Percentiles rank a stretch among this genome's conserved stretches.
phyloP scores from a whole-genome alignment of 2,113 vertebrate species.

The Paradoxurus hermaphroditus region DNA sequence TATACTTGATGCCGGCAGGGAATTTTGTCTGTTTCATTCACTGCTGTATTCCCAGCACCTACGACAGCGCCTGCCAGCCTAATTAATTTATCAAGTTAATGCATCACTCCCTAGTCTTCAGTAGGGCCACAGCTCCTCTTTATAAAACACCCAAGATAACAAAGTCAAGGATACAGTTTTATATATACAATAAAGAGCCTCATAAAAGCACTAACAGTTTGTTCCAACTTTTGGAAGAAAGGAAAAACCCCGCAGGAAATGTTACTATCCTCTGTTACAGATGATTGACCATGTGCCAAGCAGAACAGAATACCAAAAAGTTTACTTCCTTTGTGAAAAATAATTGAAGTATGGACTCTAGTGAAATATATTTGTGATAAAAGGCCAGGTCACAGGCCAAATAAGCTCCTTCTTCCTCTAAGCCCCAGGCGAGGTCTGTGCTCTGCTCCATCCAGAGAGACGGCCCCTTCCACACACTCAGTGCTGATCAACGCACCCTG shows the following conservation, averaged over 20 bases:
- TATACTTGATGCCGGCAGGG: not conserved
- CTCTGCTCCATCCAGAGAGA: accelerated
- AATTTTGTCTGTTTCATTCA: not conserved
- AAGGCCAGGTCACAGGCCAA: not conserved
- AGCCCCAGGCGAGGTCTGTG: accelerated
- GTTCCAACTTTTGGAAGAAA: not conserved
- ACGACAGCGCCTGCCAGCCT: not conserved
- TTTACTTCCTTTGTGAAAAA: not conserved
- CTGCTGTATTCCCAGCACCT: not conserved
- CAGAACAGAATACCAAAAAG: not conserved
- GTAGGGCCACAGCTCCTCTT: not conserved
- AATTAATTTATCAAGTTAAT: not conserved
- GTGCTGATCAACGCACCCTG: accelerated
- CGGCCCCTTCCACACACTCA: not conserved
- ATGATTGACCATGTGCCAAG: not conserved
- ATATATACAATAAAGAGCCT: not conserved
- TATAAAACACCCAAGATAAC: not conserved
- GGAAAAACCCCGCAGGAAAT: conserved; percentile 14
- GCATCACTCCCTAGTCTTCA: not conserved
- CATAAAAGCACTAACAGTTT: not conserved
- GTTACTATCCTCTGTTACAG: not conserved
- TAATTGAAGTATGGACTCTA: not conserved
- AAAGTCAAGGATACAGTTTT: not conserved
- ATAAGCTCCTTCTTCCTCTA: not conserved
- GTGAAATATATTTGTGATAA: not conserved